Evolutionary conservation across 2,888 invertebrate species (phyloP).

Genomic region (Esperia sulphurella): DNA sequence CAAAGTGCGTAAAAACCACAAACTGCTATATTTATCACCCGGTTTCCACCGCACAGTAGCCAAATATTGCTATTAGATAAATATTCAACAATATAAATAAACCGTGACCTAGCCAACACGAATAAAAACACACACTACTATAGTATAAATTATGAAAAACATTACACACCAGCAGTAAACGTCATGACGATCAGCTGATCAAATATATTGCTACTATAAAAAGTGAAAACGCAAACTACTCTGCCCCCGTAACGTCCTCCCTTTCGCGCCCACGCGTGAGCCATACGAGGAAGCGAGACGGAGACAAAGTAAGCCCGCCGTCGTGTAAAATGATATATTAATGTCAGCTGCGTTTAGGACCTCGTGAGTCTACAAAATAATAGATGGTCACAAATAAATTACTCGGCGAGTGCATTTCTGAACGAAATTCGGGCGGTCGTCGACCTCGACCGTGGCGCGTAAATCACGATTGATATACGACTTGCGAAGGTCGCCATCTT

Average conservation of each 20-base stretch:
- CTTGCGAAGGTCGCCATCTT: conserved; percentile 77
- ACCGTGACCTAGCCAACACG: conserved; percentile 69
- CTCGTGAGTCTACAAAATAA: conserved; percentile 79
- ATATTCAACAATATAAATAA: conserved; percentile 68
- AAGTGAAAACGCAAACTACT: conserved; percentile 77
- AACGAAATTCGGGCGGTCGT: conserved; percentile 76
- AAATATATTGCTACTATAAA: conserved; percentile 79
- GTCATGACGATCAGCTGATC: conserved; percentile 79
- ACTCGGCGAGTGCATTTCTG: conserved; percentile 75
- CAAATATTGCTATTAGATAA: conserved; percentile 29
- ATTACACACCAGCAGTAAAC: conserved; percentile 72
- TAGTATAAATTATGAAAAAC: conserved; percentile 77
- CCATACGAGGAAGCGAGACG: conserved; percentile 37
- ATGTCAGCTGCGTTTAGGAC: conserved; percentile 79
- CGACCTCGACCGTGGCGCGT: conserved; percentile 74
- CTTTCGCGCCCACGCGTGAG: conserved; percentile 28
- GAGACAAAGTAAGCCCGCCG: conserved; percentile 44
- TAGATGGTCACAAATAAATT: conserved; percentile 79
- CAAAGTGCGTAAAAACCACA: conserved; percentile 21
- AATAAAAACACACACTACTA: conserved; percentile 58
- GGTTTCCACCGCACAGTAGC: conserved; percentile 23
- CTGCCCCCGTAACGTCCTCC: conserved; percentile 48
- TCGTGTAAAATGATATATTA: conserved; percentile 78
- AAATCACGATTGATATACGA: conserved; percentile 75
- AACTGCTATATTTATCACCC: conserved; percentile 29